These are phyloP conservation scores for Esox lucius DNA, from an alignment of 2,797 vertebrate species.

Conservation along the genomic window DNA sequence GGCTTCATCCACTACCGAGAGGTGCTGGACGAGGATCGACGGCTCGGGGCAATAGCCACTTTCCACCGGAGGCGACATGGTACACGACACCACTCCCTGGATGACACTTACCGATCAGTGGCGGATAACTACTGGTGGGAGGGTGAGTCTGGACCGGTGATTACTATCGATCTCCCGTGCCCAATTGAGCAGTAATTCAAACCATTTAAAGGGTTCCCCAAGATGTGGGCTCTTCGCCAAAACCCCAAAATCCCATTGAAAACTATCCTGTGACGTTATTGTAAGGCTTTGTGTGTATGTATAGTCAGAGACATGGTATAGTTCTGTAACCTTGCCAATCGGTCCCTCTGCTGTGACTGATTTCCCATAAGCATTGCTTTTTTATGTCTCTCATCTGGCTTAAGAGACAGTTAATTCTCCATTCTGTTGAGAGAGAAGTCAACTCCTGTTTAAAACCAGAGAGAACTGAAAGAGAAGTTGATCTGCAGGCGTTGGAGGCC, in stretches of 20 bases:
- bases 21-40: constrained; percentile 74
- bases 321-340: too few species aligned
- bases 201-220: neutral
- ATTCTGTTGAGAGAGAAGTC: neutral
- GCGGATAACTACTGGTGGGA: constrained; percentile 87
- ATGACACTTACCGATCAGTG: constrained; percentile 82
- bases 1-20: constrained; percentile 80
- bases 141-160: constrained; percentile 58
- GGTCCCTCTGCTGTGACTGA: neutral
- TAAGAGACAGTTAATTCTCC: neutral
- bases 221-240: neutral
- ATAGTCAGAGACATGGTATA: too few species aligned
- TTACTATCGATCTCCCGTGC: neutral
- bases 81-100: constrained; percentile 75
- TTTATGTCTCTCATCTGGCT: neutral
- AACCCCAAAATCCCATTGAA: neutral
- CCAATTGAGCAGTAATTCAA: neutral
- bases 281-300: neutral
- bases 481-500: neutral
- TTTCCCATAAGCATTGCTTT: neutral
- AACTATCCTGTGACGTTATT: neutral
- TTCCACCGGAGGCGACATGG: constrained; percentile 72
- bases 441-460: neutral
- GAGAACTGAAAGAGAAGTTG: constrained; percentile 1
- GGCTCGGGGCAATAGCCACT: constrained; percentile 69